phyloP scores from a whole-genome alignment of 2,113 vertebrate genomes.

The Chlorodrepanis virens region DNA sequence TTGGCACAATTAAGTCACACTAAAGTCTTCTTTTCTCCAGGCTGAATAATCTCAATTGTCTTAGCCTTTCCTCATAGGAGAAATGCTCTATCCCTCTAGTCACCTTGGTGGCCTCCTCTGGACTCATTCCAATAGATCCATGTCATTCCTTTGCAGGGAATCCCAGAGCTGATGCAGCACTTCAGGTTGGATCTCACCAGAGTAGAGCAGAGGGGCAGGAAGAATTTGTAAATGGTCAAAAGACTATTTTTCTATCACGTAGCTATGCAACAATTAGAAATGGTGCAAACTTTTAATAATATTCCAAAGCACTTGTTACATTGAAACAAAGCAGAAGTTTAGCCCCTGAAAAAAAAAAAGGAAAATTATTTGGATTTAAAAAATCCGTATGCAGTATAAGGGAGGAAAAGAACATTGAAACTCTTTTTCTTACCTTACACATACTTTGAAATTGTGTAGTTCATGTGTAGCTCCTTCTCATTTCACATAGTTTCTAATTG shows the following conservation, averaged over 20 bases:
- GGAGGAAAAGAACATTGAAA: neutral
- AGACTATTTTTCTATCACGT: neutral
- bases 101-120: neutral
- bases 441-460: conserved; percentile 39
- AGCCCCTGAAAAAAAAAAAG: conserved; percentile 35
- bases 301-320: neutral
- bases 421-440: conserved; percentile 19
- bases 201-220: neutral
- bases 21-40: neutral
- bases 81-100: neutral
- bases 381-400: neutral
- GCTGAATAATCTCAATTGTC: neutral
- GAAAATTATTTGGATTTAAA: neutral
- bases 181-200: neutral
- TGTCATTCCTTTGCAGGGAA: neutral
- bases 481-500: conserved; percentile 16
- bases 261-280: neutral
- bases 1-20: neutral
- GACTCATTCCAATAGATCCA: neutral
- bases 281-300: neutral
- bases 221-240: neutral
- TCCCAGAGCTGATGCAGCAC: neutral
- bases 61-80: neutral
- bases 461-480: conserved; percentile 15
- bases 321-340: conserved; percentile 6